Evolutionary conservation across 2,113 vertebrate genomes (phyloP), one percentile per base, ranked within the genome.

Genomic region (Murina feae): DNA sequence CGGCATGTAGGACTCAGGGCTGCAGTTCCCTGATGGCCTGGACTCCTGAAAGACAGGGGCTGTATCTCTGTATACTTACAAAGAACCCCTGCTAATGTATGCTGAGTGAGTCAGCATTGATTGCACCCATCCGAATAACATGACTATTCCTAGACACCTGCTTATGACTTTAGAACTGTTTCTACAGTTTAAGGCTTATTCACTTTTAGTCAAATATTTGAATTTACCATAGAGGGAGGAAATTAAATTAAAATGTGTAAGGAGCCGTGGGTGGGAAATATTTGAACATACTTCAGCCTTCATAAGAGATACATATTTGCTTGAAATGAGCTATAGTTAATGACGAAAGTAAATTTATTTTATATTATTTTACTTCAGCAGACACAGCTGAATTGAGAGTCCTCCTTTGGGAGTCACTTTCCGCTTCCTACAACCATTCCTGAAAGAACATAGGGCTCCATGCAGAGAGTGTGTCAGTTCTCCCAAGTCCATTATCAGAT

Each of bases 221-320:
- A 79, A 80, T 7, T 68, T 90, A 0, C 10, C 80, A 63, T 25
- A 68, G 90, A 91, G 10, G 20, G 13, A 2, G 1, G 47, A 42
- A 90, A 69, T 60, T 8, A 76, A 96, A 85, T 86, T 28, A 94
- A 94, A 93, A 74, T 81, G 20, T 11, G 4, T n/a, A 65, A 90
- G 65, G 16, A 82, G 14, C 16, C 37, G 35, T 35, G 4, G 69
- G 81, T 47, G 25, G n/a, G 37, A 92, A 90, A 49, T 86, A 74
- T 53, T 37, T 93, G 21, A 95, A 74, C 28, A 91, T 28, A 42
- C 14, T 86, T 94, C 69, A 89, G 42, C 28, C 12, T 63, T 91
- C 35, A 42, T 53, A 87, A 68, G 32, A 55, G 35, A 58, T 71
- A 58, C 1, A 28, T 21, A 65, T 91, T 94, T 91, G 3, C 58